A percentile compares a stretch with the other conserved stretches of the same genome.
phyloP scores from a whole-genome alignment of 1,140 invertebrate genomes.

The Lordiphosa collinella region DNA sequence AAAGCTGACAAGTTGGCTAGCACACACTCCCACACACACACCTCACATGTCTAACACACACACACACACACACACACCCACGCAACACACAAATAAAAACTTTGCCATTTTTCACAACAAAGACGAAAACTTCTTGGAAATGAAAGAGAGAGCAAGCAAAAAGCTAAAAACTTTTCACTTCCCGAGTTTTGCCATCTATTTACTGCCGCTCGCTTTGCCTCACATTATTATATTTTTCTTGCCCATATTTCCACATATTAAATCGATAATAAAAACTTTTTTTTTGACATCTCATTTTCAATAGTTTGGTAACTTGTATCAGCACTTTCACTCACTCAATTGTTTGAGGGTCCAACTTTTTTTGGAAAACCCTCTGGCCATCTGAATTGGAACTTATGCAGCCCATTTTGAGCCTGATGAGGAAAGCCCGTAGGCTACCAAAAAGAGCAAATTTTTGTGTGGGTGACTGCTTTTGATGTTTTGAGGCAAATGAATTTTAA shows the following conservation, averaged over 20 bases:
- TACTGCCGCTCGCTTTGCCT: not conserved
- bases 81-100: not conserved
- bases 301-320: slow-evolving; percentile 61
- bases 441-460: slow-evolving; percentile 2
- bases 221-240: slow-evolving; percentile 8
- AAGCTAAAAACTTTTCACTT: slow-evolving; percentile 8
- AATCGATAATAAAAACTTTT: slow-evolving; percentile 76
- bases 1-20: slow-evolving; percentile 10
- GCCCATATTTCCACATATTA: slow-evolving; percentile 41
- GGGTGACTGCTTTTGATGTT: slow-evolving; percentile 46
- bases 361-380: slow-evolving; percentile 9
- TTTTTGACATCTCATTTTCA: slow-evolving; percentile 77
- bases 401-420: slow-evolving; percentile 25
- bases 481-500: slow-evolving; percentile 59
- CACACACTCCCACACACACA: not conserved
- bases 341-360: slow-evolving; percentile 39
- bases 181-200: slow-evolving; percentile 8
- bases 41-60: slow-evolving; percentile 6
- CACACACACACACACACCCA: slow-evolving; percentile 1
- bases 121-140: slow-evolving; percentile 4
- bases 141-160: slow-evolving; percentile 1
- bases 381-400: slow-evolving; percentile 57
- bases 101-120: not conserved
- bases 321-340: slow-evolving; percentile 46
- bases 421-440: slow-evolving; percentile 28